phyloP scores from a whole-genome alignment of 92 coral and sea anemone genomes.

The Zoanthus solanderi region DNA sequence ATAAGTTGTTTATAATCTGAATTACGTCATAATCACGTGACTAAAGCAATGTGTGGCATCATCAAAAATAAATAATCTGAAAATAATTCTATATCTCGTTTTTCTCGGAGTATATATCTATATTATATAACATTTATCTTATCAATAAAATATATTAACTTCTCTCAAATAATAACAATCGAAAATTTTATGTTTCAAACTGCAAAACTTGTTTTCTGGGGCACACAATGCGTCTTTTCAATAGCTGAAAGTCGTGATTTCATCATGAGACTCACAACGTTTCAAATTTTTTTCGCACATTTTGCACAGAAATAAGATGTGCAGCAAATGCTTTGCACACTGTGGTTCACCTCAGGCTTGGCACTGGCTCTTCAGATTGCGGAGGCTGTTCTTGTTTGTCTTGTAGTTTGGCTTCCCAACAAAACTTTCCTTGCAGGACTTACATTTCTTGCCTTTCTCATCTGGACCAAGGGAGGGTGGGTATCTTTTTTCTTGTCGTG shows the following conservation, averaged over 20 bases:
- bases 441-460: constrained; percentile 5
- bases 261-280: not conserved
- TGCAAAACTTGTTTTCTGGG: too few species aligned
- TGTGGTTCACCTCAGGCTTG: not conserved
- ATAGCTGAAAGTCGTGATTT: not conserved
- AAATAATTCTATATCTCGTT: too few species aligned
- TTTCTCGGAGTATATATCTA: too few species aligned
- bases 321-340: not conserved
- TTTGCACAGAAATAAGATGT: not conserved
- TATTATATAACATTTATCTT: too few species aligned
- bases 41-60: too few species aligned
- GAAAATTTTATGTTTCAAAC: not conserved
- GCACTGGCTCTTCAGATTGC: not conserved
- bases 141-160: too few species aligned
- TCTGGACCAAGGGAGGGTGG: not conserved
- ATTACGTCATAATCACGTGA: not conserved
- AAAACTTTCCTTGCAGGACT: not conserved
- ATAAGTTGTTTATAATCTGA: too few species aligned
- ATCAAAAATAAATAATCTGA: too few species aligned
- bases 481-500: not conserved
- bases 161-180: not conserved
- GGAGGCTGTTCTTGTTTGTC: not conserved
- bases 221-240: not conserved
- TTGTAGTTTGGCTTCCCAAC: not conserved
- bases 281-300: not conserved